phyloP scores from a whole-genome alignment of 2,888 invertebrate genomes.

The Neocrepidodera transversa region DNA sequence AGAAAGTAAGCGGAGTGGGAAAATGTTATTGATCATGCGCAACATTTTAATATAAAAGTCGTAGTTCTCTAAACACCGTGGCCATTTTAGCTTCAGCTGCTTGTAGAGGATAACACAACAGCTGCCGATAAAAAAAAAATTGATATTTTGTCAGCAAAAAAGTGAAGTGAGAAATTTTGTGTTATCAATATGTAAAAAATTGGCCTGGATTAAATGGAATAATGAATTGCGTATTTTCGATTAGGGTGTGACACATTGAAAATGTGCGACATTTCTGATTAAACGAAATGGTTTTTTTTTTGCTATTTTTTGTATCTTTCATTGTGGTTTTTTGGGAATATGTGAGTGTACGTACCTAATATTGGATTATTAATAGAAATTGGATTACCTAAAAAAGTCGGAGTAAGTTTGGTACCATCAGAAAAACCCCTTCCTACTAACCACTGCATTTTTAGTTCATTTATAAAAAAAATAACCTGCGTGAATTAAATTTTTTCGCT shows the following conservation, averaged over 20 bases:
- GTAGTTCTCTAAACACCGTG: conserved; percentile 7
- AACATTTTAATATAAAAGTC: conserved; percentile 33
- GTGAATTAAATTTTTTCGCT: conserved; percentile 35
- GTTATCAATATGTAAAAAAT: conserved; percentile 38
- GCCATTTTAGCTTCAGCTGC: conserved; percentile 38
- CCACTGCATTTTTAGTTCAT: conserved; percentile 6
- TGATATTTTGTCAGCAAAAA: conserved; percentile 37
- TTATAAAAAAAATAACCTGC: conserved; percentile 21
- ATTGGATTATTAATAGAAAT: conserved; percentile 33
- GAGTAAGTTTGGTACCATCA: conserved; percentile 39
- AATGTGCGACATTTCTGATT: conserved; percentile 25
- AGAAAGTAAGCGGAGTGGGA: conserved; percentile 4
- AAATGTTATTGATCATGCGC: conserved; percentile 18
- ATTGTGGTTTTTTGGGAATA: conserved; percentile 23
- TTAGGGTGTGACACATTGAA: conserved; percentile 39
- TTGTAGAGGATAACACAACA: conserved; percentile 32
- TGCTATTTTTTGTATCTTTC: conserved; percentile 18
- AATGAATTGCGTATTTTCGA: conserved; percentile 20
- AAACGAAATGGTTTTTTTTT: conserved; percentile 19
- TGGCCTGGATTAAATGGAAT: conserved; percentile 1
- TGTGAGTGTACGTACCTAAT: conserved; percentile 37
- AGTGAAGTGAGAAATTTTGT: conserved; percentile 46
- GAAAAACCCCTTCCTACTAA: conserved; percentile 33
- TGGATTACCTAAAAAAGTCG: conserved; percentile 30
- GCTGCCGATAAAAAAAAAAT: conserved; percentile 4